phyloP scores from a whole-genome alignment of 1,140 invertebrate genomes.

The Drosophila pruinosa region DNA sequence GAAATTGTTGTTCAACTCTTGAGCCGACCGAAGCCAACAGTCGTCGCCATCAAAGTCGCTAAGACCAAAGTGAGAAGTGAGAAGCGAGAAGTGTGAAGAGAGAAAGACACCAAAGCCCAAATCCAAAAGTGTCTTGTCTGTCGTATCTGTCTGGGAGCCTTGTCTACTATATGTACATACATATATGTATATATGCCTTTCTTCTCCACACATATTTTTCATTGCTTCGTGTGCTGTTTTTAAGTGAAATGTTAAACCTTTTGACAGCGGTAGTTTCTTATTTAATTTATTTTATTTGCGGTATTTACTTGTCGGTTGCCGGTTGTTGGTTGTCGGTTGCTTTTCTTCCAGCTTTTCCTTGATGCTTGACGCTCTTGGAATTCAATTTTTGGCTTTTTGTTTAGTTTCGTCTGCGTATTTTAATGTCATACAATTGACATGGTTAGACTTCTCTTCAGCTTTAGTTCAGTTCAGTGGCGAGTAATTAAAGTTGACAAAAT shows the following conservation, averaged over 20 bases:
- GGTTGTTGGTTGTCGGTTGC: constrained; percentile 3
- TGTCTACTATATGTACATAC: constrained; percentile 1
- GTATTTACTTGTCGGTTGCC: constrained; percentile 65
- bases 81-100: neutral
- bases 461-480: constrained; percentile 49
- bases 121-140: constrained; percentile 21
- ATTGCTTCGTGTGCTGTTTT: constrained; percentile 58
- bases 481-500: constrained; percentile 76
- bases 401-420: constrained; percentile 66
- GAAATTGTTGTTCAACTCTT: constrained; percentile 76
- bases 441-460: constrained; percentile 48
- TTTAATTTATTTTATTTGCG: constrained; percentile 81
- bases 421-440: constrained; percentile 76
- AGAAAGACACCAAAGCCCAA: constrained; percentile 39
- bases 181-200: no score
- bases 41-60: neutral
- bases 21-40: constrained; percentile 18
- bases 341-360: constrained; percentile 1
- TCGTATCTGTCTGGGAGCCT: constrained; percentile 21
- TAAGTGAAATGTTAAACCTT: constrained; percentile 81
- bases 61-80: constrained; percentile 4
- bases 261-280: constrained; percentile 81
- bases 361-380: constrained; percentile 47
- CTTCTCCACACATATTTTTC: constrained; percentile 26
- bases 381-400: constrained; percentile 75